Base-by-base conservation (phyloP, 2,113 vertebrate species). In the Prolemur simus region DNA sequence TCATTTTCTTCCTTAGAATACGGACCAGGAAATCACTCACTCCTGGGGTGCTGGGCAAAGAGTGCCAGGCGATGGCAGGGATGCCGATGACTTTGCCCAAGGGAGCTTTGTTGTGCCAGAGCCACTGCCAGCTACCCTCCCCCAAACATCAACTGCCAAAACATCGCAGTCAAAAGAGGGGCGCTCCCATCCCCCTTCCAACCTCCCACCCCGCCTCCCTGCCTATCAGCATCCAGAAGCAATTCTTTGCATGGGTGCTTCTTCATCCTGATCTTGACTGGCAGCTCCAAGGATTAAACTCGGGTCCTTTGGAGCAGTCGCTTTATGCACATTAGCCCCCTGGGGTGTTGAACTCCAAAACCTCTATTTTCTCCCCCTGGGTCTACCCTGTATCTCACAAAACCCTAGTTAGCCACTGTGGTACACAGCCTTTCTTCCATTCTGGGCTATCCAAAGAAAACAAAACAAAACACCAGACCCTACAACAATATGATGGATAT, bases 221-320 rank as follows among this genome's bases (percentile, higher is more conserved):
- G 45, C 83, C 93, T 63, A 95, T 54, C 94, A 95, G 87, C 91
- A 87, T 84, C 86, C 97, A 98, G 95, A 92, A 96, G 91, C 86
- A 97, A 96, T 97, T 98, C 97, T 97, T 64, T 97, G 98, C 98
- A 96, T 97, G 98, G 95, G 37, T 96, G 96, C 97, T 81, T 98
- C 98, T 98, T 98, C 98, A 97, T 96, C 96, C 82, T 94, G 97
- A 2, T 84, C 87, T 97, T 98, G 97, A 97, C 73, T 97, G 94
- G 90, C 95, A 98, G 98, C 87, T 96, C 47, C 3, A 71, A 66
- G 96, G 97, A 98, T 98, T 98, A 98, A 97, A 91, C 87, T 76
- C 54, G 0, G 90, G 90, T 86, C 78, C 69, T 80, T 96, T 98
- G 32, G 0, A 97, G 74, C 64, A 96, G 66, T 34, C 74, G 92